Percentiles rank a stretch among this genome's conserved stretches.
These are phyloP conservation scores for chimpanzee (Pan troglodytes) DNA, from an alignment of 2,113 vertebrate genomes.

Conservation along the genomic window NHGRI_mPanTro3-v2.1_pri NC_072398.2:173720001-173720500, in stretches of 20 bases:
- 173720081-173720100: neutral
- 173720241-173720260: neutral
- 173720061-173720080: fast-evolving
- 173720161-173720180: neutral
- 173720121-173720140: neutral
- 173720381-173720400: neutral
- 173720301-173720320: neutral
- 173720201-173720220: neutral
- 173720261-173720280: neutral
- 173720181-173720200: neutral
- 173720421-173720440: neutral
- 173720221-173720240: neutral
- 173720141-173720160: neutral
- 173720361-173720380: neutral
- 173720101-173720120: neutral
- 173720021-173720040: neutral
- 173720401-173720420: neutral
- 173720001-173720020: neutral
- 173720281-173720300: neutral
- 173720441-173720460: neutral
- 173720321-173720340: neutral
- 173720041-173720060: neutral
- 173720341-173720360: neutral
- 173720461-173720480: neutral
- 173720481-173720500: neutral